A percentile compares a stretch with the other conserved stretches of the same genome.
Evolutionary conservation across 2,888 invertebrate genomes (phyloP).

Genomic region (Drosophila planitibia): DNA sequence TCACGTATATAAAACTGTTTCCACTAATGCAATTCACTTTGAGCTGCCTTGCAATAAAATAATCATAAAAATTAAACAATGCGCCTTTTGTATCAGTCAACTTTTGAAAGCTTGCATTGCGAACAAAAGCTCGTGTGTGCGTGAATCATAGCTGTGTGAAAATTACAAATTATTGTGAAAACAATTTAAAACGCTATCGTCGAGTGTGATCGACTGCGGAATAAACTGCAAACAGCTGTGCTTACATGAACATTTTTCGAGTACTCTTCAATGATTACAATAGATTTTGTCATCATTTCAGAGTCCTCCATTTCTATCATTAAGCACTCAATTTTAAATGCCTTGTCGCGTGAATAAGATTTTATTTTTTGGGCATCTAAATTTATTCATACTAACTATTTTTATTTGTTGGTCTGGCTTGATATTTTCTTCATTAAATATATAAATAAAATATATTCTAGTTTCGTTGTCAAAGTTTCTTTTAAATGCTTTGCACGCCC

Average conservation of each 20-base stretch:
- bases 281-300: neutral
- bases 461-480: neutral
- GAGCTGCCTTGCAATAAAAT: conserved; percentile 11
- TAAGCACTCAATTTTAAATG: neutral
- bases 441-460: neutral
- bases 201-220: neutral
- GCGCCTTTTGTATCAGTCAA: conserved; percentile 10
- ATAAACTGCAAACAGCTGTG: neutral
- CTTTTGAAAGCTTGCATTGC: conserved; percentile 7
- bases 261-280: neutral
- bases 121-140: conserved; percentile 13
- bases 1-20: conserved; percentile 22
- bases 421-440: neutral
- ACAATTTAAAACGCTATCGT: neutral
- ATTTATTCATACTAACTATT: no score
- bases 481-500: neutral
- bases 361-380: no score
- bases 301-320: neutral
- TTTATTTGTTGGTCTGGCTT: neutral
- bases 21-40: conserved; percentile 38
- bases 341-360: no score
- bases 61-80: conserved; percentile 4
- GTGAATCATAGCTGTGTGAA: conserved; percentile 30
- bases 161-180: conserved; percentile 10
- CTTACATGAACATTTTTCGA: neutral